Base-by-base conservation (phyloP, 2,888 invertebrate species). In the Tromatobia lineatoria region DNA sequence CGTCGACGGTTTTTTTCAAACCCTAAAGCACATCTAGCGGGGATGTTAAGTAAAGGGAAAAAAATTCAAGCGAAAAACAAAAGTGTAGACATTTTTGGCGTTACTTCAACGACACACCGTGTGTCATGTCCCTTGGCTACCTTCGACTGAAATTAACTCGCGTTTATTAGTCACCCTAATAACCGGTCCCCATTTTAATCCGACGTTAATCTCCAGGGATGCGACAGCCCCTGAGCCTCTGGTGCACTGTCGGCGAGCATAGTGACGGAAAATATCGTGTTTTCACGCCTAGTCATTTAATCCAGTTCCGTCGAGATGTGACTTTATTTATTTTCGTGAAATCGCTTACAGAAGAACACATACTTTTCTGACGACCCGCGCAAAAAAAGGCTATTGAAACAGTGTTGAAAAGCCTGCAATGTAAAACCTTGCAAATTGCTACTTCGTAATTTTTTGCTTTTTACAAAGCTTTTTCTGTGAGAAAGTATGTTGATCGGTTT, bases 161-260 rank as follows among this genome's bases (percentile, higher is more conserved):
- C 89, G 90, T 89, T 91, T 91, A 91, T 91, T 92, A 91, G 90
- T 89, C 90, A 87, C 88, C 88, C 89, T 92, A 91, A 92, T 91
- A 91, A 91, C 91, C 88, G 88, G 87, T 74, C 89, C 88, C 88
- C 90, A 90, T 91, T 91, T 91, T 90, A 92, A 92, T 91, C 92
- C 90, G 91, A 92, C 91, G 88, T 91, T 91, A 92, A 92, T 92
- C 92, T 91, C 89, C 87, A 82, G 85, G 87, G 88, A 83, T 83
- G 80, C 81, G 69, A 80, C 86, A 82, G 76, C 83, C 73, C 76
- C 61, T 76, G 73, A 80, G 10, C 70, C 52, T 79, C 61, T 34
- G 42, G 70, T 81, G 50, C 74, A 61, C 57, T 15, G 83, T 74
- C 52, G 66, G 81, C 71, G 73, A 71, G 71, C 29, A 4, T 45